Evolutionary conservation across 2,797 vertebrate genomes (phyloP).

Genomic region (Mycteria americana): DNA sequence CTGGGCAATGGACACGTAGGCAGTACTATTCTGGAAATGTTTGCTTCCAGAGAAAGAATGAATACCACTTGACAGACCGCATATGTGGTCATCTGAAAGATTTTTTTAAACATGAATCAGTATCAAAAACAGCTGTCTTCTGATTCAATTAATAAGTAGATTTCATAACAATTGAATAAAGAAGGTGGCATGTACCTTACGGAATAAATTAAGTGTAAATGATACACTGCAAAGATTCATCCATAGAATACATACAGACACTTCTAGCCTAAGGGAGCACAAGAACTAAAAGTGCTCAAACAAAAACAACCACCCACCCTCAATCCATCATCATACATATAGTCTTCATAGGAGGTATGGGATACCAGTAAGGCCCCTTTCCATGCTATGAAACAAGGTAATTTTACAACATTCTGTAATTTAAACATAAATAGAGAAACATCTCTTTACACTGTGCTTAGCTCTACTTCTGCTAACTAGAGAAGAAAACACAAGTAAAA

Average conservation of each 20-base stretch:
- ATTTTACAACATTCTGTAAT: not conserved
- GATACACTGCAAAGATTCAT: not conserved
- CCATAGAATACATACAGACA: not conserved
- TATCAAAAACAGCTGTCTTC: not conserved
- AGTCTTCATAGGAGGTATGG: not conserved
- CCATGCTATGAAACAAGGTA: not conserved
- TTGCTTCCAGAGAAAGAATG: not conserved
- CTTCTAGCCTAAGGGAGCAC: not conserved
- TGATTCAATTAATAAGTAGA: not conserved
- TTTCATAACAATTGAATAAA: not conserved
- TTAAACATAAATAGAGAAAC: not conserved
- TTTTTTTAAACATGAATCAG: not conserved
- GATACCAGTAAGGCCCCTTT: not conserved
- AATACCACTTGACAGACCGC: not conserved
- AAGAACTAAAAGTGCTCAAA: not conserved
- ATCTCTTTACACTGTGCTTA: not conserved
- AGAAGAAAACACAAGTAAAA: not conserved
- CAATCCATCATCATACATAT: not conserved
- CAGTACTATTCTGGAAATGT: not conserved
- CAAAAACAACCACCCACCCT: not conserved
- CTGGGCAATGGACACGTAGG: not conserved
- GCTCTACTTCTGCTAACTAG: not conserved
- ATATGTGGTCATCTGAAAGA: not conserved
- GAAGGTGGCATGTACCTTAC: accelerated
- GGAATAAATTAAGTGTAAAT: not conserved